Base-by-base conservation (phyloP, 2,888 invertebrate genomes). In the Aleiodes alternator region DNA sequence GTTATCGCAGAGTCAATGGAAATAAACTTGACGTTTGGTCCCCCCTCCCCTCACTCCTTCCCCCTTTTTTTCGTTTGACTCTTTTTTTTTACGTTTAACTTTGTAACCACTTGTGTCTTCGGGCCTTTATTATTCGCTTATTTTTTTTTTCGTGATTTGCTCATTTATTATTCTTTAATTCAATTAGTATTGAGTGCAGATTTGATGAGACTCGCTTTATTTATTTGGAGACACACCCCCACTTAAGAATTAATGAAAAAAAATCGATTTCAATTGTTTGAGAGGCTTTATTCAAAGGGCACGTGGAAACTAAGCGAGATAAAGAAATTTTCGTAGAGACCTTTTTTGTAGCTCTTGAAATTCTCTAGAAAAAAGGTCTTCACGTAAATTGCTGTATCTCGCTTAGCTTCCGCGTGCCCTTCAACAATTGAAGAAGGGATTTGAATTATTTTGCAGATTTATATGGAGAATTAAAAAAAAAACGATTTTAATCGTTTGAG, bases 11-110 rank as follows among this genome's bases (percentile, higher is more conserved):
- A 59, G 66, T 69, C 76, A 59, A 53, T 75, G 72, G 72, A 72
- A 79, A 76, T 76, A 76, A 77, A 76, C 61, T n/a, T 64, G 77
- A 79, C 75, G 79, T 72, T 61, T 38, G 34, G 38, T n/a, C 6
- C n/a, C 38, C 61, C 56, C 23, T 2, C 23, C 23, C 23, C 23
- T 23, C 23, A 1, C 23, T 23, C 23, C 23, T 2, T 23, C 2
- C 23, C 23, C 23, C 23, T 23, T 23, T 23, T 2, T 23, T 23
- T 23, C 23, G 1, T 23, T 23, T 23, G 2, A 23, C 23, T 23
- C 23, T 23, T 23, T 23, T 23, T 23, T 23, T 23, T 23, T 31
- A 2, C 14, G 12, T 38, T n/a, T 14, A 11, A 56, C 56, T 64
- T 66, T 69, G 56, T 29, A 29, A 48, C 38, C 34, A 66, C 48